Percentiles rank a stretch among this genome's conserved stretches.
These are phyloP conservation scores for Haliclona indistincta DNA, from an alignment of 37 sponge, comb jelly and placozoan genomes.

Conservation along the genomic window DNA sequence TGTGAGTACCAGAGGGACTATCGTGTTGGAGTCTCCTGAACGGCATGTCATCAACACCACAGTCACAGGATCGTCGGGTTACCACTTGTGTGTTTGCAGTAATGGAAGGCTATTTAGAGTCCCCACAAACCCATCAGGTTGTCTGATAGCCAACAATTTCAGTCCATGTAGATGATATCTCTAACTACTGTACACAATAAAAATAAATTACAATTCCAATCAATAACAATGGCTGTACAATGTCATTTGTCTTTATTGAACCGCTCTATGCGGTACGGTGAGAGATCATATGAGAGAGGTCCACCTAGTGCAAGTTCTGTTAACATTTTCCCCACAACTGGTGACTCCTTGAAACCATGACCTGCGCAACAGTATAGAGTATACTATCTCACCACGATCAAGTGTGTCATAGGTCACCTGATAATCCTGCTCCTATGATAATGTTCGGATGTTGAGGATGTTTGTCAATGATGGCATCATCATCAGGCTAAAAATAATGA, in stretches of 20 bases:
- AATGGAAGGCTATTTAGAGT: slow-evolving; percentile 57
- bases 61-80: neutral
- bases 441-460: slow-evolving; percentile 68
- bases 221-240: too few species aligned
- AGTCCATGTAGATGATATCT: slow-evolving; percentile 10
- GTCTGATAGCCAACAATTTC: neutral
- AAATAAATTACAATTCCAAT: too few species aligned
- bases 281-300: slow-evolving; percentile 54
- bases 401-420: too few species aligned
- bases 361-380: slow-evolving; percentile 19
- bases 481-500: slow-evolving; percentile 73
- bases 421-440: slow-evolving; percentile 78
- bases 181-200: too few species aligned
- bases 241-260: too few species aligned
- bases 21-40: neutral
- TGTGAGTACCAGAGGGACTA: slow-evolving; percentile 2
- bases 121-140: slow-evolving; percentile 19
- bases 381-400: neutral
- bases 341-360: slow-evolving; percentile 83
- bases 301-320: slow-evolving; percentile 49
- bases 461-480: slow-evolving; percentile 50
- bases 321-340: slow-evolving; percentile 77
- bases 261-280: slow-evolving; percentile 50
- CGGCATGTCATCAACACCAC: too few species aligned
- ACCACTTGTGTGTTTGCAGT: slow-evolving; percentile 53